phyloP scores from a whole-genome alignment of 2,797 vertebrate species.

The Odontamblyopus rebecca region DNA sequence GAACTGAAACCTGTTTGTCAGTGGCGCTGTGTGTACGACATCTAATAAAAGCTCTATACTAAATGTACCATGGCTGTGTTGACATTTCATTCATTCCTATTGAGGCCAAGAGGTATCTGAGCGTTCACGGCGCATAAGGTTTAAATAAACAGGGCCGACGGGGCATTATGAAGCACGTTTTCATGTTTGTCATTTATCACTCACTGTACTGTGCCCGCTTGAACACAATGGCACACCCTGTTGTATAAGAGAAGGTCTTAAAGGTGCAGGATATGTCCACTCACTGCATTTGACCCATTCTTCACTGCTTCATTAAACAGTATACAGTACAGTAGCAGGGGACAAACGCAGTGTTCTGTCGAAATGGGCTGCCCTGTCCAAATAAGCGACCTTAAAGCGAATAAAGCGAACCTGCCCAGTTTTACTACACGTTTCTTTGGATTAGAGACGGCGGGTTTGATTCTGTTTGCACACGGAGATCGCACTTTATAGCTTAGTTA shows the following conservation, averaged over 20 bases:
- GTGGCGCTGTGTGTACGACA: constrained; percentile 38
- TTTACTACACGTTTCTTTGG: no score
- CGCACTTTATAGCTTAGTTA: no score
- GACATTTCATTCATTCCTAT: constrained; percentile 13
- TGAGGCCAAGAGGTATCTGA: neutral
- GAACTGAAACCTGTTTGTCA: constrained; percentile 47
- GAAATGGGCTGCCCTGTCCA: no score
- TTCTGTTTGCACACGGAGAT: no score
- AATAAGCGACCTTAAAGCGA: no score
- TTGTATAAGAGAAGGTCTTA: neutral
- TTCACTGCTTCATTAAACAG: no score
- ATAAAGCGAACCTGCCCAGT: no score
- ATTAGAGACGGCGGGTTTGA: no score
- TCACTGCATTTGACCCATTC: no score
- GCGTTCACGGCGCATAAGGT: neutral
- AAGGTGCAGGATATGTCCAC: neutral
- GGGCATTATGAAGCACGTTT: neutral
- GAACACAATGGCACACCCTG: neutral
- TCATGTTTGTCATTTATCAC: neutral
- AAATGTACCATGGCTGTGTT: constrained; percentile 16
- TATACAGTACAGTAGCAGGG: no score
- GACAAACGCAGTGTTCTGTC: no score
- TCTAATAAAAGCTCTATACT: constrained; percentile 48
- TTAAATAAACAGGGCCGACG: neutral
- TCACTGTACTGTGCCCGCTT: neutral